Evolutionary conservation across 2,113 vertebrate genomes (phyloP).

Genomic region (Camelus bactrianus): DNA sequence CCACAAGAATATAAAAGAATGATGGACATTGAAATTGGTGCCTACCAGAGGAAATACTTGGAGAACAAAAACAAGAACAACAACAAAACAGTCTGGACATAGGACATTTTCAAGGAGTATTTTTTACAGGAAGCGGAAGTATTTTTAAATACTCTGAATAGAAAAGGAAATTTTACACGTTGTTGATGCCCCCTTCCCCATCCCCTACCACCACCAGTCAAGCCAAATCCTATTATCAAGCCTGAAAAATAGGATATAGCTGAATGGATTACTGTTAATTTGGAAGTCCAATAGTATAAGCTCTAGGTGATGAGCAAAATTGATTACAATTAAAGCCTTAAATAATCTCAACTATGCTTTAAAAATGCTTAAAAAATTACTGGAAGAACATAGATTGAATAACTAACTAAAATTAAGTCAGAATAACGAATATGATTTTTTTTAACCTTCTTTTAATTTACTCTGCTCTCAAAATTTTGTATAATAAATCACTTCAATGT

Average conservation of each 20-base stretch:
- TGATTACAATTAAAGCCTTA: not conserved
- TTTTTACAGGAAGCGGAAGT: not conserved
- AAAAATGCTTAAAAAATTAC: not conserved
- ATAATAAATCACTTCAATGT: slow-evolving; percentile 8
- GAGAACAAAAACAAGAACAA: not conserved
- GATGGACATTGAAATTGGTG: not conserved
- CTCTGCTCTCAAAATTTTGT: not conserved
- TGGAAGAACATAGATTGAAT: not conserved
- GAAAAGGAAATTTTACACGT: not conserved
- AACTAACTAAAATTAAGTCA: not conserved
- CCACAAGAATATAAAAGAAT: not conserved
- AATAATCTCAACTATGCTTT: not conserved
- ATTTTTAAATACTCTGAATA: not conserved
- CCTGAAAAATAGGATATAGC: not conserved
- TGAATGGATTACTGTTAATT: not conserved
- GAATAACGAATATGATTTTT: not conserved
- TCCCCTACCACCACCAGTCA: not conserved
- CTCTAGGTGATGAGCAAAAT: not conserved
- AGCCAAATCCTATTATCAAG: not conserved
- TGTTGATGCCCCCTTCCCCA: not conserved
- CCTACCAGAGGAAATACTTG: not conserved
- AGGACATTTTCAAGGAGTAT: not conserved
- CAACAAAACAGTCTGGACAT: not conserved
- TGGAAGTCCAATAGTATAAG: not conserved
- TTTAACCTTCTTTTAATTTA: not conserved